Base-by-base conservation (phyloP, 2,888 invertebrate genomes). In the Biston stratarius region DNA sequence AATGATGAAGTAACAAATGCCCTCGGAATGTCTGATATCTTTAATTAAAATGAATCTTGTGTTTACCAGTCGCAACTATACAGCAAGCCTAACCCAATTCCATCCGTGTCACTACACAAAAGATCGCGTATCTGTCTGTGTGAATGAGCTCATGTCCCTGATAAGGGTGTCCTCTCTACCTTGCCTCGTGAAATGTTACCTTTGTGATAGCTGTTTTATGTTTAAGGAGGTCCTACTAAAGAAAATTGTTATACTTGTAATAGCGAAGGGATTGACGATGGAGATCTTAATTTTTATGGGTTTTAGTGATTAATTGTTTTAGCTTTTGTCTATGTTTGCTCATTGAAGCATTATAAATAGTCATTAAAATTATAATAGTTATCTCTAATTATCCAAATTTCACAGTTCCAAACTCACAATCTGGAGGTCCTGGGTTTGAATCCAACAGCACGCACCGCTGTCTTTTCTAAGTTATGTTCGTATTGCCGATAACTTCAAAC, bases 61-160 rank as follows among this genome's bases (percentile, higher is more conserved):
- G 9, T 38, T 38, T 38, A 12, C 15, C 10, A 48, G 52, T 61
- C 52, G 60, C 38, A 15, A 8, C 38, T 55, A 38, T 70, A 48
- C 48, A 57, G 14, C 10, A 1, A 9, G 0, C 61, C 66, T 67
- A 57, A 69, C 55, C 58, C 62, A 69, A 74, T 74, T 67, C 61
- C 67, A 55, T 67, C 63, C 64, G 64, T 71, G 70, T 72, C 74
- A 71, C 68, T 63, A 67, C 70, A 72, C 72, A 74, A 74, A 70
- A 72, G 70, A 67, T 64, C 52, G 60, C 60, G 63, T 67, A 68
- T 69, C 69, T 73, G 68, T 70, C 71, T 67, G 68, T 65, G 56
- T 53, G 70, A 68, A 74, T 71, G 69, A 72, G 70, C 58, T 63
- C 62, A 45, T 66, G 59, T 60, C 48, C 15, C 64, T 69, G 74